These are phyloP conservation scores for Eupeodes corollae DNA, from an alignment of 1,140 invertebrate species.

Conservation along the genomic window DNA sequence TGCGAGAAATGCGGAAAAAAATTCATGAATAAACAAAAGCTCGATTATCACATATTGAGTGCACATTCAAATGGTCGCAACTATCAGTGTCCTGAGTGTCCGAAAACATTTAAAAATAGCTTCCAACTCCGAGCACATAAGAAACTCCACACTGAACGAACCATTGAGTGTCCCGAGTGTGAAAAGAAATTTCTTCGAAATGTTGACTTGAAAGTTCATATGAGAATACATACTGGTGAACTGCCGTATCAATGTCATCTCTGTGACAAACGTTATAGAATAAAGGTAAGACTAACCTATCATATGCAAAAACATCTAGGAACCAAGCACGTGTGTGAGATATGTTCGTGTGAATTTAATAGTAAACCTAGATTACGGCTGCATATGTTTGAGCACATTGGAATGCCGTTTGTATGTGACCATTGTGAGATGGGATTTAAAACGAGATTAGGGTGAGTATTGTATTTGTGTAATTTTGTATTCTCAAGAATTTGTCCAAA, in stretches of 20 bases:
- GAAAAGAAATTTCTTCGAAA: conserved; percentile 1
- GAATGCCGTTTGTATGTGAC: conserved; percentile 8
- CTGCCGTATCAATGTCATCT: conserved; percentile 6
- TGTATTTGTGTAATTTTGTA: too few relatives aligned
- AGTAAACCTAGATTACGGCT: conserved; percentile 5
- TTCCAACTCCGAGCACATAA: conserved; percentile 2
- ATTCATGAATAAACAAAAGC: too few relatives aligned
- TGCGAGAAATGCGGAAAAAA: too few relatives aligned
- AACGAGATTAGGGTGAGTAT: conserved; percentile 3
- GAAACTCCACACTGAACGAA: conserved; percentile 4
- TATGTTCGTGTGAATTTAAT: conserved; percentile 2
- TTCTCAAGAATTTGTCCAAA: too few relatives aligned
- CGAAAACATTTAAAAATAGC: conserved; percentile 3
- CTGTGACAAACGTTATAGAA: conserved; percentile 6
- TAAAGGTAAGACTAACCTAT: conserved; percentile 6
- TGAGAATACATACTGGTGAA: conserved; percentile 5
- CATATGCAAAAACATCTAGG: conserved; percentile 9
- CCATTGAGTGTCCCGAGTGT: conserved; percentile 3
- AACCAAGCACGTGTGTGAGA: conserved; percentile 2
- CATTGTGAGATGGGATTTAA: conserved; percentile 3
- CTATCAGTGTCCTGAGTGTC: neutral
- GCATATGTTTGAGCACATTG: conserved; percentile 8
- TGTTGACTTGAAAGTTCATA: conserved; percentile 7
- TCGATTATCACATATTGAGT: too few relatives aligned
- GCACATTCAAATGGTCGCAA: too few relatives aligned